A percentile compares a stretch with the other conserved stretches of the same genome.
Evolutionary conservation across 2,888 invertebrate genomes (phyloP).

Genomic region (Apodemia duryi): DNA sequence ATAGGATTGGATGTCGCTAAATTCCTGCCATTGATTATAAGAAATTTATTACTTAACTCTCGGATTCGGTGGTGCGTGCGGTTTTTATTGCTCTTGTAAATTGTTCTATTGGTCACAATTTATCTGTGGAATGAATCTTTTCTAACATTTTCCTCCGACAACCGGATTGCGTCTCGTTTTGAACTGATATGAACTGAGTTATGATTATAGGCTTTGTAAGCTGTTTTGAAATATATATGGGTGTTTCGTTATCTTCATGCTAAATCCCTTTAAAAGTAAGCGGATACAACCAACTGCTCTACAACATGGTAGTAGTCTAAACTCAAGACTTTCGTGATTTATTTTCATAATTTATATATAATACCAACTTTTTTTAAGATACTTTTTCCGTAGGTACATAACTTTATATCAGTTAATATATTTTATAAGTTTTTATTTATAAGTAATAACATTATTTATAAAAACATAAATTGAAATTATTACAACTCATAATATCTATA

Average conservation of each 20-base stretch:
- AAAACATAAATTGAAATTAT: too few relatives aligned
- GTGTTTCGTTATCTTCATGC: neutral
- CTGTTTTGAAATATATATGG: neutral
- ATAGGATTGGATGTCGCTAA: neutral
- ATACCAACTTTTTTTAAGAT: too few relatives aligned
- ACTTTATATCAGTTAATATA: too few relatives aligned
- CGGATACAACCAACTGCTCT: too few relatives aligned
- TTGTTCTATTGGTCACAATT: slow-evolving; percentile 3
- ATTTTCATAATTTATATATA: too few relatives aligned
- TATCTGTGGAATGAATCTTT: neutral
- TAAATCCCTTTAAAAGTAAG: too few relatives aligned
- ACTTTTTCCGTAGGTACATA: too few relatives aligned
- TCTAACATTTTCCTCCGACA: neutral
- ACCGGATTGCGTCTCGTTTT: neutral
- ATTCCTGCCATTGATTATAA: slow-evolving; percentile 9
- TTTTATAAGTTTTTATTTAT: too few relatives aligned
- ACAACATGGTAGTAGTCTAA: too few relatives aligned
- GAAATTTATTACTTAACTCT: slow-evolving; percentile 5
- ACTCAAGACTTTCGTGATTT: too few relatives aligned
- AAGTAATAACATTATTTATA: too few relatives aligned
- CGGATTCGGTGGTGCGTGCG: slow-evolving; percentile 5
- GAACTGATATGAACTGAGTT: slow-evolving; percentile 5
- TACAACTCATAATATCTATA: too few relatives aligned
- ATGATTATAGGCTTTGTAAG: neutral
- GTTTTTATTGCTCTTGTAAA: slow-evolving; percentile 12